These are phyloP conservation scores for Euzetes globulus DNA, from an alignment of 2,888 invertebrate genomes.

Conservation along the genomic window DNA sequence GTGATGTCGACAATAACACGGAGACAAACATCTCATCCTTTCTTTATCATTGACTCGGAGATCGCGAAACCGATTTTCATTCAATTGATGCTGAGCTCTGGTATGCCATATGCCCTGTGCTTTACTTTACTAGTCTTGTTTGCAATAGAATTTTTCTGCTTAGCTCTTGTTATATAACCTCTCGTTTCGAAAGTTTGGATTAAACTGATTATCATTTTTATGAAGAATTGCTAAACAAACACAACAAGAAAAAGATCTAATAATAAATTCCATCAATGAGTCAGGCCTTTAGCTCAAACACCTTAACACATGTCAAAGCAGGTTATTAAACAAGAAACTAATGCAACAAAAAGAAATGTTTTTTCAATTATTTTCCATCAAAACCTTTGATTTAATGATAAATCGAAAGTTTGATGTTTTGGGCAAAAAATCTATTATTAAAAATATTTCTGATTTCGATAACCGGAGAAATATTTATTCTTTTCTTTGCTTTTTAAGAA, in stretches of 20 bases:
- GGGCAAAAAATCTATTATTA: neutral
- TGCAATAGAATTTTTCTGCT: neutral
- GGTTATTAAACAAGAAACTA: neutral
- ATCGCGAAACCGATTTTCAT: neutral
- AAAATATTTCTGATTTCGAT: too few species aligned
- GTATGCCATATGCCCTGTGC: neutral
- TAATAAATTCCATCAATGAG: neutral
- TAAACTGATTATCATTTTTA: slow-evolving; percentile 22
- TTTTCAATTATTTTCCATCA: slow-evolving; percentile 4
- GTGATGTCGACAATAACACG: neutral
- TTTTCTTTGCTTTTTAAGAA: neutral
- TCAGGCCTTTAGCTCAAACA: neutral
- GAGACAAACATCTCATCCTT: neutral
- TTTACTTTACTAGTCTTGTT: neutral
- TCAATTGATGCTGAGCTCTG: neutral
- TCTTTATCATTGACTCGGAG: neutral
- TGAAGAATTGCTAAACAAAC: neutral
- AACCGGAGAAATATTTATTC: neutral
- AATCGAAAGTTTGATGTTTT: neutral
- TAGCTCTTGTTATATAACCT: neutral
- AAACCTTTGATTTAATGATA: neutral
- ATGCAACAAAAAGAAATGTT: neutral
- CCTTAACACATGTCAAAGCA: neutral
- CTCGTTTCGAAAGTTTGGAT: neutral
- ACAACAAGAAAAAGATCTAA: neutral